Base-by-base conservation (phyloP, 2,888 invertebrate genomes). In the Eustalomyia histrio region DNA sequence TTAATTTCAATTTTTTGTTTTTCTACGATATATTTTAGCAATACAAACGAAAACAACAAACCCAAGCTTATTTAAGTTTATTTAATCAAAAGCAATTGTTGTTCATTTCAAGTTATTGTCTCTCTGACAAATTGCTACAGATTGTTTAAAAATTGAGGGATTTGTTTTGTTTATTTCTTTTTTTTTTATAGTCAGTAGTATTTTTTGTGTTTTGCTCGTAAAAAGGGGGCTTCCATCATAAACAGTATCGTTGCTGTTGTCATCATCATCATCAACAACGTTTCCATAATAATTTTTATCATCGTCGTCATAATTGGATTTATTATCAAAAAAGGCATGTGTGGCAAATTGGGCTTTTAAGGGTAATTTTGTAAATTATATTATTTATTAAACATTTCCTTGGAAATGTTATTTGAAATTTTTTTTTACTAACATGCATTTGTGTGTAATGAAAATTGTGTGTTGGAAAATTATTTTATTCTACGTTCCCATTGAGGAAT, bases 21-120 rank as follows among this genome's bases (percentile, higher is more conserved):
- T 14, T 43, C n/a, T n/a, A n/a, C n/a, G n/a, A n/a, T 47, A n/a
- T 12, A 12, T 39, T 12, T 39, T 39, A 12, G 12, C 14, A n/a
- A n/a, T n/a, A n/a, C 14, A 47, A 2, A 47, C 43, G 1, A n/a
- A 12, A 47, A n/a, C 43, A 14, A 47, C n/a, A 47, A 12, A 39
- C 43, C n/a, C 43, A 47, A 47, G n/a, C 3, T 47, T n/a, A 14
- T 47, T 47, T 47, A 47, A 47, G 43, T 75, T 83, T 82, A 83
- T 83, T 81, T 84, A 84, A 84, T 83, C 75, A 83, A 78, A 80
- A 72, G 63, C 84, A 83, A 84, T 84, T 84, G 83, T 83, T 84
- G 83, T 83, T 84, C 83, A 83, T 84, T 83, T 84, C 83, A 84
- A 83, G 83, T 84, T 82, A 81, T 83, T 79, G 60, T 67, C 72